These are phyloP conservation scores for Leucozona laternaria DNA, from an alignment of 2,888 invertebrate species.

Conservation along the genomic window DNA sequence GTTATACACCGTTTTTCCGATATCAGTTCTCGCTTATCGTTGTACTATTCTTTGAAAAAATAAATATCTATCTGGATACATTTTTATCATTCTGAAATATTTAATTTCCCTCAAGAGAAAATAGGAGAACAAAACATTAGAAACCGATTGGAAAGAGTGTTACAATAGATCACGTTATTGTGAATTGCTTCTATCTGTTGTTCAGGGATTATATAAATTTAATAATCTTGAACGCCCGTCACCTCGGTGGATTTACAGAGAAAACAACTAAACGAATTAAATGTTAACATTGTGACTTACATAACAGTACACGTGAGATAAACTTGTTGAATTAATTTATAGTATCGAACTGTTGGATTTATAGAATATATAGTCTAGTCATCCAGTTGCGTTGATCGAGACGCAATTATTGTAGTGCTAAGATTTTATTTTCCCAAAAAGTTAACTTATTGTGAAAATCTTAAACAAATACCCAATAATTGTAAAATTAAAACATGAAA, in stretches of 20 bases:
- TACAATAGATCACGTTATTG: conserved; percentile 20
- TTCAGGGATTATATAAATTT: not conserved
- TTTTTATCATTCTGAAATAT: conserved; percentile 5
- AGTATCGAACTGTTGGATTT: conserved; percentile 4
- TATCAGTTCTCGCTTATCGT: not conserved
- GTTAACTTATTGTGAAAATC: not conserved
- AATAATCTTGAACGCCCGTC: conserved; percentile 28
- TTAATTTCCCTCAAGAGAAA: not conserved
- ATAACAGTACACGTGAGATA: conserved; percentile 2
- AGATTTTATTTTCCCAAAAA: not conserved
- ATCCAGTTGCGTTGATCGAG: not conserved
- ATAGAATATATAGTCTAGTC: not conserved
- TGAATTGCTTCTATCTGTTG: not conserved
- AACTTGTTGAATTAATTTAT: not conserved
- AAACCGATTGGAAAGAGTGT: conserved; percentile 4
- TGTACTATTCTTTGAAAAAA: not conserved
- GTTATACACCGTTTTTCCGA: conserved; percentile 47
- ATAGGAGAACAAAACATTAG: not conserved
- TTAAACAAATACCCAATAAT: not conserved
- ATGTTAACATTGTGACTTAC: not conserved
- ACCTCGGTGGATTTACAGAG: not conserved
- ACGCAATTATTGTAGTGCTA: not conserved
- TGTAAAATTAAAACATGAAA: not conserved
- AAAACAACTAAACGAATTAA: conserved; percentile 1
- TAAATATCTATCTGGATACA: not conserved